These are phyloP conservation scores for Porites rus DNA, from an alignment of 92 coral and sea anemone genomes.

Conservation along the genomic window DNA sequence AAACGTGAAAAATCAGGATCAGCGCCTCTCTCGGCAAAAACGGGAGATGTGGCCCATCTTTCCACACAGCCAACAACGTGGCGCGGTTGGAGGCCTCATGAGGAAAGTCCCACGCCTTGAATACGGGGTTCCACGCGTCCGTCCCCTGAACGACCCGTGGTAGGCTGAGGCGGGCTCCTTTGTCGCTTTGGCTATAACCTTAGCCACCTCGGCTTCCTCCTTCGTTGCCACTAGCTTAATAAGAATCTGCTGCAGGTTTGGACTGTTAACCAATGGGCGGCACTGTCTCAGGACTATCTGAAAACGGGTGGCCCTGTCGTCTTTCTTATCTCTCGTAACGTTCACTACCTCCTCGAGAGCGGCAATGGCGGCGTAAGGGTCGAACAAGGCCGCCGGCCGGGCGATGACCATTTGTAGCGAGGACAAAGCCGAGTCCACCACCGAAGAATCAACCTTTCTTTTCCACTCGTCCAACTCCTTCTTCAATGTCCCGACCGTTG, in stretches of 20 bases:
- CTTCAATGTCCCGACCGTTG: too few relatives aligned
- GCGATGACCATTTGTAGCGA: conserved; percentile 16
- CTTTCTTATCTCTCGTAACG: conserved; percentile 8
- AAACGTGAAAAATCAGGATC: not conserved
- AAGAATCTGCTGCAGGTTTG: conserved; percentile 19
- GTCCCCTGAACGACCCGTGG: not conserved
- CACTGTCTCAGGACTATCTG: conserved; percentile 25
- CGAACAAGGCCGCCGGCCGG: conserved; percentile 29
- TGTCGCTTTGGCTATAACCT: conserved; percentile 14
- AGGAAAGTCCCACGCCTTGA: not conserved
- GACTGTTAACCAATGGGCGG: conserved; percentile 17
- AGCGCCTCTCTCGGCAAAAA: not conserved
- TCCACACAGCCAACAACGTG: not conserved
- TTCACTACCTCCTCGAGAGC: conserved; percentile 20
- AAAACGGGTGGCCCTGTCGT: conserved; percentile 14
- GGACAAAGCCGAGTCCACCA: too few relatives aligned
- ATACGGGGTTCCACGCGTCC: not conserved
- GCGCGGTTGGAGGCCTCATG: not conserved
- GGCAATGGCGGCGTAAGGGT: conserved; percentile 20
- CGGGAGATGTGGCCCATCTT: not conserved
- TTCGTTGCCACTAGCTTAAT: conserved; percentile 11
- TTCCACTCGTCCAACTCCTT: too few relatives aligned
- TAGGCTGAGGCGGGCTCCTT: not conserved
- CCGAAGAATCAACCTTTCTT: too few relatives aligned
- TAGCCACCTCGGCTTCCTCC: conserved; percentile 39